phyloP scores from a whole-genome alignment of 1,140 invertebrate species.

The Tyrophagus putrescentiae region DNA sequence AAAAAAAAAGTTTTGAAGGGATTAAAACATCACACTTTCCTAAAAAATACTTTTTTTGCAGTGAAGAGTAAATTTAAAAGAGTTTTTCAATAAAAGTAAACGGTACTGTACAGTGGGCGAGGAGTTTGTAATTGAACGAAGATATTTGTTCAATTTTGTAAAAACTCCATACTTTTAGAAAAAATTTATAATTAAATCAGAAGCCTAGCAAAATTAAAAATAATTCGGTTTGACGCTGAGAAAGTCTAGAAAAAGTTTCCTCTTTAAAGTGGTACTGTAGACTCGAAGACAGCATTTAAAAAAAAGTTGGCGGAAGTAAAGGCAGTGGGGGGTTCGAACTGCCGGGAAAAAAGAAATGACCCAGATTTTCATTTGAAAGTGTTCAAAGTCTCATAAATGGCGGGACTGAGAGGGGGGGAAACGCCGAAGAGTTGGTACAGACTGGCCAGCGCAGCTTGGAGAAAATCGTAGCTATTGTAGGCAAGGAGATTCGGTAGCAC shows the following conservation, averaged over 20 bases:
- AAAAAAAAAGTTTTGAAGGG: not conserved
- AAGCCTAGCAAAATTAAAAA: constrained; percentile 55
- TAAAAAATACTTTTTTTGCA: constrained; percentile 30
- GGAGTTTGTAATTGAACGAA: constrained; percentile 59
- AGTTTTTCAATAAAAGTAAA: constrained; percentile 58
- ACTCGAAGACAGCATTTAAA: constrained; percentile 63
- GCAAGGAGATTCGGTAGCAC: constrained; percentile 52
- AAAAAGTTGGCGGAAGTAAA: constrained; percentile 43
- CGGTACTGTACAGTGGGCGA: constrained; percentile 67
- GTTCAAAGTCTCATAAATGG: constrained; percentile 53
- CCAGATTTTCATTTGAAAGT: constrained; percentile 79
- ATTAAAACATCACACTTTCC: constrained; percentile 1
- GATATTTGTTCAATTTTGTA: constrained; percentile 66
- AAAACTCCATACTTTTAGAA: constrained; percentile 88
- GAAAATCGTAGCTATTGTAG: constrained; percentile 55
- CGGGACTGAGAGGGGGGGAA: constrained; percentile 48
- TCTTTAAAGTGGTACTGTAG: constrained; percentile 69
- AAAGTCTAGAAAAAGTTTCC: too few species aligned
- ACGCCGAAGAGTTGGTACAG: constrained; percentile 56
- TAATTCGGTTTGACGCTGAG: too few species aligned
- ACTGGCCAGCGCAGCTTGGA: constrained; percentile 51
- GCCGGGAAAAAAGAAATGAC: constrained; percentile 52
- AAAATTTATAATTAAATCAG: constrained; percentile 77
- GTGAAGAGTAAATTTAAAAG: constrained; percentile 53
- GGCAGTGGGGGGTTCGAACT: constrained; percentile 52